Evolutionary conservation across 2,888 invertebrate species (phyloP).

Genomic region (Dione juno): DNA sequence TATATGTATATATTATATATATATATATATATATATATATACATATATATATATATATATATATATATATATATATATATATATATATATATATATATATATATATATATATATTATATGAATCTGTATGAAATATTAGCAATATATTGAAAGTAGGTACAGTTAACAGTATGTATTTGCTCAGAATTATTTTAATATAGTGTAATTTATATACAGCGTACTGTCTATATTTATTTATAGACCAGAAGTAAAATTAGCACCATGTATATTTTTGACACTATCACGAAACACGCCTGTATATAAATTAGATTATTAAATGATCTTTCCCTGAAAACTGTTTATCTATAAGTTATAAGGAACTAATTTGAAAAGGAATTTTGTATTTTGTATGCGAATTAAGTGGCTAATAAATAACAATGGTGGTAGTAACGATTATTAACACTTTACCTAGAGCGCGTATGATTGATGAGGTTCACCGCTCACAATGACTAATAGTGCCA

Average conservation of each 20-base stretch:
- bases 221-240: not conserved
- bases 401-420: constrained; percentile 64
- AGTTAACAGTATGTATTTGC: no score
- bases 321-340: not conserved
- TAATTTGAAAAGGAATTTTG: constrained; percentile 7
- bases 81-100: no score
- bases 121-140: no score
- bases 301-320: not conserved
- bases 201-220: no score
- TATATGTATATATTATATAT: no score
- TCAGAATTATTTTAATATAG: no score
- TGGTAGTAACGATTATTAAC: constrained; percentile 74
- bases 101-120: no score
- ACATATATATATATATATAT: no score
- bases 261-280: not conserved
- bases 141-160: no score
- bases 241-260: not conserved
- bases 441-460: constrained; percentile 67
- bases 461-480: constrained; percentile 71
- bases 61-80: no score
- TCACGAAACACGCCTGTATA: not conserved
- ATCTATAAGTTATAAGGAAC: not conserved
- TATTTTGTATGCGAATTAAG: constrained; percentile 50
- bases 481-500: constrained; percentile 71
- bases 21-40: no score